Percentiles rank a stretch among this genome's conserved stretches.
Conservation (phyloP, 2,797 vertebrate species). For the Gadopsis bispinosus region DNA sequence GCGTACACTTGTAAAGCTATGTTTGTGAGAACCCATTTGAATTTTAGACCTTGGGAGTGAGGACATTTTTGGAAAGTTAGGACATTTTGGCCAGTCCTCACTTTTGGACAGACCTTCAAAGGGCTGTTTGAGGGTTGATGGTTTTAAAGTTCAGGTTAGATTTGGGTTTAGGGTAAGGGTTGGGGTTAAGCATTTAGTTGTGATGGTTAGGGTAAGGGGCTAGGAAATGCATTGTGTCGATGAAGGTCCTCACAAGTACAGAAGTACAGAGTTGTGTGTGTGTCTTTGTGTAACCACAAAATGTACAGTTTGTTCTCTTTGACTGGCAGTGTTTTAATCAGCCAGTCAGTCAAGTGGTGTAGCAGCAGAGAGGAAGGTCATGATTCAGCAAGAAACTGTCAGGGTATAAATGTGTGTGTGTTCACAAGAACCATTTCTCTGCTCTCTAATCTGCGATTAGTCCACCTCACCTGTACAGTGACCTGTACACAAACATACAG, state of each 20-base stretch:
- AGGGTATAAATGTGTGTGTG: slow-evolving; percentile 15
- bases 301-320: slow-evolving; percentile 42
- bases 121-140: background rate
- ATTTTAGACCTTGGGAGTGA: background rate
- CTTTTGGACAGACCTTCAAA: background rate
- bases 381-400: slow-evolving; percentile 68
- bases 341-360: slow-evolving; percentile 40
- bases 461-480: slow-evolving; percentile 36
- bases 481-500: background rate
- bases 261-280: background rate
- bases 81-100: too few species aligned
- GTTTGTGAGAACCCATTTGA: background rate
- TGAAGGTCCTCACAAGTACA: too few species aligned
- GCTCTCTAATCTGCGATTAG: slow-evolving; percentile 45
- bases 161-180: too few species aligned
- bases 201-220: background rate
- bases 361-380: slow-evolving; percentile 58
- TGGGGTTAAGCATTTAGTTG: background rate
- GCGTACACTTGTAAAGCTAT: background rate
- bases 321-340: slow-evolving; percentile 48
- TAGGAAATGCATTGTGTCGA: too few species aligned
- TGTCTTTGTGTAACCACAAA: background rate
- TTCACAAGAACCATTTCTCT: slow-evolving; percentile 41
- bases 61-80: too few species aligned
- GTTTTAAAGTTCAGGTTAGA: too few species aligned